phyloP scores from a whole-genome alignment of 2,113 vertebrate genomes.

The Artemisiospiza belli region DNA sequence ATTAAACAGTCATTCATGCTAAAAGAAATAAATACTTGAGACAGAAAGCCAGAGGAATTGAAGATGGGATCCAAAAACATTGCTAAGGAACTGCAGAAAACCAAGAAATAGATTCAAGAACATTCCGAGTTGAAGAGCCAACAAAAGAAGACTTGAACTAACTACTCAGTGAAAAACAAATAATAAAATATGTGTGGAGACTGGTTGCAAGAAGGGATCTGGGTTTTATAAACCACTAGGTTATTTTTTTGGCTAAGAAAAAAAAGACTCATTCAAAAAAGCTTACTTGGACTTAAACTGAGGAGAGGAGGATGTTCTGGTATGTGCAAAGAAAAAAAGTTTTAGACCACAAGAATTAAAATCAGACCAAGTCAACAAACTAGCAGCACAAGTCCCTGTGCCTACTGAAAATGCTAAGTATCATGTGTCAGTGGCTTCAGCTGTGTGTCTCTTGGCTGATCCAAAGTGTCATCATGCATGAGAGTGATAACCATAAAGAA shows the following conservation, averaged over 20 bases:
- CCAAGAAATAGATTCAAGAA: conserved; percentile 58
- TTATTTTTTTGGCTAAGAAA: conserved; percentile 40
- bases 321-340: conserved; percentile 37
- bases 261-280: conserved; percentile 30
- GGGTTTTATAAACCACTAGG: conserved; percentile 40
- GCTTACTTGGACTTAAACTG: neutral
- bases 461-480: neutral
- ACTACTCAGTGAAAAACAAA: neutral
- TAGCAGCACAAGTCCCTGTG: neutral
- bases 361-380: conserved; percentile 59
- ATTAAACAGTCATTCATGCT: neutral
- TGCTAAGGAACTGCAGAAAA: neutral
- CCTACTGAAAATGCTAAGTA: conserved; percentile 22
- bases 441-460: neutral
- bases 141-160: conserved; percentile 1
- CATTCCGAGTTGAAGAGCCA: conserved; percentile 33
- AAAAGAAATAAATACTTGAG: neutral
- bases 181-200: neutral
- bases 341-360: conserved; percentile 65
- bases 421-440: neutral
- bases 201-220: conserved; percentile 31
- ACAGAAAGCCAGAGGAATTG: conserved; percentile 22
- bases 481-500: neutral
- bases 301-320: conserved; percentile 20
- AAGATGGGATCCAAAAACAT: conserved; percentile 32